Percentiles rank a stretch among this genome's conserved stretches.
phyloP scores from a whole-genome alignment of 1,140 invertebrate genomes.

The Octopus bimaculoides region DNA sequence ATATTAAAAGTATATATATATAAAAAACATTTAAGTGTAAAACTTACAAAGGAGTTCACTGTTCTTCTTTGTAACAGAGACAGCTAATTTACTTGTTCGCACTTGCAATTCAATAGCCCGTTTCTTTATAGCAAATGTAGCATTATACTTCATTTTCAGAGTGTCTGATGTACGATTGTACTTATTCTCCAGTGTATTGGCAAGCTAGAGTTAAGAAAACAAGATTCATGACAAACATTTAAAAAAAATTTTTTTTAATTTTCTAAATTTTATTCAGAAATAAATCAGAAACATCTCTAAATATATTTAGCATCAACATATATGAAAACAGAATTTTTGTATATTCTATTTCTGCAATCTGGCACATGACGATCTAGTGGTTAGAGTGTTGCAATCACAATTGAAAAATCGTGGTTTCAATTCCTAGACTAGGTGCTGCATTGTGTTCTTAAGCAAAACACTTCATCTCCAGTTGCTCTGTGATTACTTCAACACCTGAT shows the following conservation, averaged over 20 bases:
- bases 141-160: conserved; percentile 64
- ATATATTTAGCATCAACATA: background rate
- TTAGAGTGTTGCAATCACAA: no score
- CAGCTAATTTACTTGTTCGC: conserved; percentile 40
- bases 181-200: conserved; percentile 60
- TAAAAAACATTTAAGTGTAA: conserved; percentile 11
- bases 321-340: background rate
- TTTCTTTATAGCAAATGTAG: conserved; percentile 68
- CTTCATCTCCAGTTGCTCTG: no score
- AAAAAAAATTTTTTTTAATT: background rate
- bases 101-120: conserved; percentile 68
- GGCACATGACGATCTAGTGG: no score
- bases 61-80: conserved; percentile 34
- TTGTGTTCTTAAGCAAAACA: no score
- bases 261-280: conserved; percentile 11
- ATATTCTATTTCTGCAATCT: no score
- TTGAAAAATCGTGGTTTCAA: no score
- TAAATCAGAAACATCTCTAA: background rate
- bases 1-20: no score
- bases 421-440: no score
- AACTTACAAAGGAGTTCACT: conserved; percentile 36
- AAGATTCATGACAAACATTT: background rate
- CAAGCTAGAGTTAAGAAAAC: conserved; percentile 41
- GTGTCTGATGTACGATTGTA: conserved; percentile 65
- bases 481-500: no score